Evolutionary conservation across 2,113 vertebrate species (phyloP).

Genomic region (Mormyrus lacerda): DNA sequence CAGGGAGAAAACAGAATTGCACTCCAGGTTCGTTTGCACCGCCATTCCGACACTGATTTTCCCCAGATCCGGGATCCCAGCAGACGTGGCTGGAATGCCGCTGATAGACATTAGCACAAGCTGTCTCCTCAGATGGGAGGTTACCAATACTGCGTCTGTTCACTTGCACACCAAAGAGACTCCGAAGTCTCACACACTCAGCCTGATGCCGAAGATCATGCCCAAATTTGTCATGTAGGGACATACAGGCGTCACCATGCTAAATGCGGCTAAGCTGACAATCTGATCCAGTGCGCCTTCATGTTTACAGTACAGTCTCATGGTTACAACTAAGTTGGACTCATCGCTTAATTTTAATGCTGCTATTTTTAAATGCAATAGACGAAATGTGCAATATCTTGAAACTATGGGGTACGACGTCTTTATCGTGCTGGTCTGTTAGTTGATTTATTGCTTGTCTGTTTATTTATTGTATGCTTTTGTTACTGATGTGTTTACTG

Average conservation of each 20-base stretch:
- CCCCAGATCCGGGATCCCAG: not conserved
- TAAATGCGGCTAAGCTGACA: too few species aligned
- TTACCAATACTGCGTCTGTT: not conserved
- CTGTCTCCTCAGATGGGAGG: not conserved
- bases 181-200: not conserved
- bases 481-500: too few species aligned
- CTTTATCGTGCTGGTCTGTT: too few species aligned
- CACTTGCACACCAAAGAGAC: not conserved
- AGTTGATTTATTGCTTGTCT: too few species aligned
- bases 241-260: not conserved
- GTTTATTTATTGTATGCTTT: too few species aligned
- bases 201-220: not conserved
- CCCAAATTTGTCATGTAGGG: not conserved
- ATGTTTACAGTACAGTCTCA: too few species aligned
- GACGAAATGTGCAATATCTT: too few species aligned
- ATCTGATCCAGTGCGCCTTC: too few species aligned
- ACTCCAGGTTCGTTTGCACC: not conserved
- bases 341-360: too few species aligned
- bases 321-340: too few species aligned
- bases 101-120: not conserved
- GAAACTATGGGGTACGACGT: too few species aligned
- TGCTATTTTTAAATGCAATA: too few species aligned
- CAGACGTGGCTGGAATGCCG: not conserved
- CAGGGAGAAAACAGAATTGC: not conserved
- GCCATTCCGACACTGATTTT: slow-evolving; percentile 9